Evolutionary conservation across 2,797 vertebrate genomes (phyloP).

Genomic region (Trichosurus vulpecula): DNA sequence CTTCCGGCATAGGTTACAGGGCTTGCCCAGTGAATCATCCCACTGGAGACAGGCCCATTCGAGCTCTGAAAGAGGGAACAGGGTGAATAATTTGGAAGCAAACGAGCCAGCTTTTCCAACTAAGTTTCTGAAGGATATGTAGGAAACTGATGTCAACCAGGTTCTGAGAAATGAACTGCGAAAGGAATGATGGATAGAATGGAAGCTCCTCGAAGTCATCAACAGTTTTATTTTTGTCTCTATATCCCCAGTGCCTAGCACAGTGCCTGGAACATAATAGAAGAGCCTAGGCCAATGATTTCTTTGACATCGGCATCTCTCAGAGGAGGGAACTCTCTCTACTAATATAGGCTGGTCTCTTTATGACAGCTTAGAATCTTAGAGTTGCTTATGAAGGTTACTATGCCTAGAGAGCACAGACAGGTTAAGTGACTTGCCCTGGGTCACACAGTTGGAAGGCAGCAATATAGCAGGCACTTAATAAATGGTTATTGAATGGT

Average conservation of each 20-base stretch:
- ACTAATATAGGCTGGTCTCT: neutral
- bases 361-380: neutral
- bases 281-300: neutral
- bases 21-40: slow-evolving; percentile 38
- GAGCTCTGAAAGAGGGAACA: slow-evolving; percentile 27
- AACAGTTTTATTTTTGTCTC: neutral
- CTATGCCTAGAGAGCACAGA: neutral
- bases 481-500: neutral
- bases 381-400: neutral
- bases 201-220: neutral
- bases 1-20: neutral
- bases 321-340: neutral
- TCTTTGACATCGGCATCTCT: neutral
- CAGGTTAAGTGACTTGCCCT: neutral
- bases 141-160: neutral
- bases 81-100: slow-evolving; percentile 35
- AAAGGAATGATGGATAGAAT: neutral
- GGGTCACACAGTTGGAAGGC: neutral
- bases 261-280: neutral
- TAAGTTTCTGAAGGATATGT: neutral
- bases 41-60: slow-evolving; percentile 44
- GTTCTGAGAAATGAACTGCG: slow-evolving; percentile 3
- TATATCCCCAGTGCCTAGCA: neutral
- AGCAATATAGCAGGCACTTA: neutral
- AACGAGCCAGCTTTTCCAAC: neutral